These are phyloP conservation scores for Melieria omissa DNA, from an alignment of 2,888 invertebrate species.

Conservation along the genomic window DNA sequence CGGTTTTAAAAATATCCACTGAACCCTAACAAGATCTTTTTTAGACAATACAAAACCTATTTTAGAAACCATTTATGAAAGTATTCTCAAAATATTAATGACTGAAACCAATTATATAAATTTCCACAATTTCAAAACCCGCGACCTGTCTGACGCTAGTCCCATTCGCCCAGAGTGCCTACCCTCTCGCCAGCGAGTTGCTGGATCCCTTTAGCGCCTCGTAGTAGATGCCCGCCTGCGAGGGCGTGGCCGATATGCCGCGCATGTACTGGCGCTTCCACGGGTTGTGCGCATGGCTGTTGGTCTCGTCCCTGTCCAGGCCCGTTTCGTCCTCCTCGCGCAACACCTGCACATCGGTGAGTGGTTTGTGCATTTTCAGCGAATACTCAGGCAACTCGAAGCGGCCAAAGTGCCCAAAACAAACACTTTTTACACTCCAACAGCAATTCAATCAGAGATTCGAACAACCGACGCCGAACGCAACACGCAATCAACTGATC, in stretches of 20 bases:
- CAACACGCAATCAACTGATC: conserved; percentile 40
- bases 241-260: conserved; percentile 60
- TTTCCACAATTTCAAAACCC: too few relatives aligned
- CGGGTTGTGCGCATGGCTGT: conserved; percentile 50
- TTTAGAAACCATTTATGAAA: too few relatives aligned
- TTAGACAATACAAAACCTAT: too few relatives aligned
- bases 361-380: conserved; percentile 53
- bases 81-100: too few relatives aligned
- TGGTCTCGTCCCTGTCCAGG: conserved; percentile 52
- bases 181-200: conserved; percentile 58
- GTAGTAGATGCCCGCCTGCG: conserved; percentile 61
- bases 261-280: conserved; percentile 62
- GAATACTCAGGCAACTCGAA: background rate
- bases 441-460: background rate
- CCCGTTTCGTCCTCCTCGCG: conserved; percentile 51
- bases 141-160: too few relatives aligned
- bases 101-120: too few relatives aligned
- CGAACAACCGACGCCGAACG: background rate
- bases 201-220: conserved; percentile 62
- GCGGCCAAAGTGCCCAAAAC: background rate
- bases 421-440: too few relatives aligned
- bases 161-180: conserved; percentile 30
- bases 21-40: too few relatives aligned
- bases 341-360: conserved; percentile 56
- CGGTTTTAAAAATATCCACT: too few relatives aligned